Percentiles rank a stretch among this genome's conserved stretches.
These are phyloP conservation scores for Lordiphosa stackelbergi DNA, from an alignment of 1,140 invertebrate genomes.

Conservation along the genomic window DNA sequence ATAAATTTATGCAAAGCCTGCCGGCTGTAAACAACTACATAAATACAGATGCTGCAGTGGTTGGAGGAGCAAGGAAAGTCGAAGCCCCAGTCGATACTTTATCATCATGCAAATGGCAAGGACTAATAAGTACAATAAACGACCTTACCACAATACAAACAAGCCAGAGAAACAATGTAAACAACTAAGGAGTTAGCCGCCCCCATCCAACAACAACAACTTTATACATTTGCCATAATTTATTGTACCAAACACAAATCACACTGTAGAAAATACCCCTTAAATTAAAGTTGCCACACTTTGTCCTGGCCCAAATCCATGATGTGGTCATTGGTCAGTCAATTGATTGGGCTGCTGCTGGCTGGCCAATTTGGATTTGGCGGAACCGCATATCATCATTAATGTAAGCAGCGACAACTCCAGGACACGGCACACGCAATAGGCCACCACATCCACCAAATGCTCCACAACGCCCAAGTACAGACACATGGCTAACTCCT, in stretches of 20 bases:
- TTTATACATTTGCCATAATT: neutral
- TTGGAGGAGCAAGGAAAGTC: constrained; percentile 12
- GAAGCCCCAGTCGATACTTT: constrained; percentile 59
- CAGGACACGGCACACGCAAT: constrained; percentile 62
- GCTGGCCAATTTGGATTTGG: constrained; percentile 40
- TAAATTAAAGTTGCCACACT: constrained; percentile 1
- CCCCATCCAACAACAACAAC: constrained; percentile 20
- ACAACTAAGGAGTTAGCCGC: constrained; percentile 33
- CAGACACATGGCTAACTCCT: constrained; percentile 38
- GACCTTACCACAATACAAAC: constrained; percentile 32
- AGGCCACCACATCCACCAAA: constrained; percentile 63
- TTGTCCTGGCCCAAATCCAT: constrained; percentile 1
- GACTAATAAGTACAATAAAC: constrained; percentile 48
- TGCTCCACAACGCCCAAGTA: constrained; percentile 64
- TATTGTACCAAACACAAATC: neutral
- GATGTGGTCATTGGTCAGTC: constrained; percentile 23
- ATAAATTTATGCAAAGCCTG: constrained; percentile 49
- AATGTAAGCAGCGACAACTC: constrained; percentile 59
- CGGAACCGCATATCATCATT: constrained; percentile 60
- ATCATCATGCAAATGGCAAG: constrained; percentile 59
- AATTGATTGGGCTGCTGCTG: constrained; percentile 25
- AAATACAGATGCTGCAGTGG: constrained; percentile 31
- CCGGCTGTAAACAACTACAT: constrained; percentile 59
- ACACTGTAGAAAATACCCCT: neutral
- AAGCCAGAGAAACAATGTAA: constrained; percentile 20